A percentile compares a stretch with the other conserved stretches of the same genome.
Conservation (phyloP, 2,888 invertebrate species). For the Osmoderma eremita region DNA sequence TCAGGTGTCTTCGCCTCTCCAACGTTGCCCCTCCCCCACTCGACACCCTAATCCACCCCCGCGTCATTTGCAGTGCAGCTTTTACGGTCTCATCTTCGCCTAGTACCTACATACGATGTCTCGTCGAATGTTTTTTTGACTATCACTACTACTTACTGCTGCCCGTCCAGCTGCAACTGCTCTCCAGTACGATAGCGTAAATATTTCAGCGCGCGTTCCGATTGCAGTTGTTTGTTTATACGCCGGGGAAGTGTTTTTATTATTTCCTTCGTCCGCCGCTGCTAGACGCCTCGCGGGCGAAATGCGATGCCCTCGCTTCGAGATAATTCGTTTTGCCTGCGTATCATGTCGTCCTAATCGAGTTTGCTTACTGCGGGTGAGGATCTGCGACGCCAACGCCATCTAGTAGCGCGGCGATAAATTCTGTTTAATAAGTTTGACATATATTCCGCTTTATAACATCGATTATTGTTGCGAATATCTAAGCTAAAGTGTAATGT, state of each 20-base stretch:
- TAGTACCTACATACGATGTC: neutral
- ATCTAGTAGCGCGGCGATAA: neutral
- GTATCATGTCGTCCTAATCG: slow-evolving; percentile 9
- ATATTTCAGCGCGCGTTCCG: slow-evolving; percentile 31
- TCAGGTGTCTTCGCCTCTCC: slow-evolving; percentile 52
- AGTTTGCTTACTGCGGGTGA: slow-evolving; percentile 9
- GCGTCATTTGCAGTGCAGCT: slow-evolving; percentile 4
- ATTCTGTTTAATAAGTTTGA: no score
- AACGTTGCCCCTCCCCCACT: slow-evolving; percentile 22
- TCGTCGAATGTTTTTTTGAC: no score
- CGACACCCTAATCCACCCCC: neutral
- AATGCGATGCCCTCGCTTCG: slow-evolving; percentile 20
- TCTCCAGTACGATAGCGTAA: slow-evolving; percentile 9
- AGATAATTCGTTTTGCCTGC: slow-evolving; percentile 24
- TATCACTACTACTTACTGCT: no score
- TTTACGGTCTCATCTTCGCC: neutral
- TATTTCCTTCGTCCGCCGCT: neutral
- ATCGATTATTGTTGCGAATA: no score
- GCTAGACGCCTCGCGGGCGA: neutral
- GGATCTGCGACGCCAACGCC: neutral
- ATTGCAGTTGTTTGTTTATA: slow-evolving; percentile 28
- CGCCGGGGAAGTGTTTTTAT: neutral
- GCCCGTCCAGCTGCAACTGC: neutral
- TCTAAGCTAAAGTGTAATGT: no score
- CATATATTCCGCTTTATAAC: no score